A percentile compares a stretch with the other conserved stretches of the same genome.
These are phyloP conservation scores for Lithosia quadra DNA, from an alignment of 2,888 invertebrate species.

Conservation along the genomic window DNA sequence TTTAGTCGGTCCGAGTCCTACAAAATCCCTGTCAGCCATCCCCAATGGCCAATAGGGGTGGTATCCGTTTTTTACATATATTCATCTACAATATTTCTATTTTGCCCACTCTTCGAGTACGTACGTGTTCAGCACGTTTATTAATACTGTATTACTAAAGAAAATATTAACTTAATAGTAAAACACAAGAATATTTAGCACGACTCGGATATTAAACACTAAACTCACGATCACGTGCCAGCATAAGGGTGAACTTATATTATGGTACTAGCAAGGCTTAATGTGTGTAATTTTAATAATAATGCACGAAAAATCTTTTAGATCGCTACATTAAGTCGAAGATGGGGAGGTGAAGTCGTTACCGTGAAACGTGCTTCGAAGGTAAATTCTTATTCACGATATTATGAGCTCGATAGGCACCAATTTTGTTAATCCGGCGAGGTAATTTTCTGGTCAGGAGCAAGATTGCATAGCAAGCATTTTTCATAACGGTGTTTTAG, in stretches of 20 bases:
- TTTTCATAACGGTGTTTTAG: too few species aligned
- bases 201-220: background rate
- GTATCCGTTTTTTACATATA: too few species aligned
- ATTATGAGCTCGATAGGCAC: background rate
- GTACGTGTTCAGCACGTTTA: too few species aligned
- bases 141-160: too few species aligned
- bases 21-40: too few species aligned
- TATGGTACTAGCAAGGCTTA: background rate
- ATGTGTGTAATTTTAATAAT: slow-evolving; percentile 1
- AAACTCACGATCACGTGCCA: background rate
- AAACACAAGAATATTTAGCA: too few species aligned
- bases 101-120: too few species aligned
- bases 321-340: slow-evolving; percentile 17
- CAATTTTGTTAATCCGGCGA: background rate
- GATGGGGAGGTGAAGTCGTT: slow-evolving; percentile 16
- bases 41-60: too few species aligned
- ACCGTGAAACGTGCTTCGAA: slow-evolving; percentile 17
- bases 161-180: too few species aligned
- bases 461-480: too few species aligned
- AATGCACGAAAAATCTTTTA: slow-evolving; percentile 10
- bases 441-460: background rate
- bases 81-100: too few species aligned
- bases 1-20: too few species aligned
- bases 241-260: background rate
- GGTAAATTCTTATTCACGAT: slow-evolving; percentile 13